These are phyloP conservation scores for Esox masquinongy DNA, from an alignment of 2,797 vertebrate genomes.

Conservation along the genomic window DNA sequence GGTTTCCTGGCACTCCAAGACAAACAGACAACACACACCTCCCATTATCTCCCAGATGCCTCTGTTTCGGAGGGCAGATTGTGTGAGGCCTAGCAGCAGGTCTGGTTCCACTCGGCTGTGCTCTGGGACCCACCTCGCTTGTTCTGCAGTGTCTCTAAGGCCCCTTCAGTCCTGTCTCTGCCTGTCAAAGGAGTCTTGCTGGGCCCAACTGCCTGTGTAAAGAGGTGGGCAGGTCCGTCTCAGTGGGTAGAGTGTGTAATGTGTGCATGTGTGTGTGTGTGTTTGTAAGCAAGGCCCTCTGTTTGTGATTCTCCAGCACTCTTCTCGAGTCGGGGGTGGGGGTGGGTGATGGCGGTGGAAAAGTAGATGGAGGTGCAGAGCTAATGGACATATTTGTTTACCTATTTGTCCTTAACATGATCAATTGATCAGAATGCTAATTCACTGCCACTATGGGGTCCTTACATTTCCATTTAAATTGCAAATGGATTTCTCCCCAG, in stretches of 20 bases:
- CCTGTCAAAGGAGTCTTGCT: constrained; percentile 86
- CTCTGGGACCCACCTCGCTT: constrained; percentile 19
- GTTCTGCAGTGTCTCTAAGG: constrained; percentile 27
- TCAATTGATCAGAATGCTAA: constrained; percentile 86
- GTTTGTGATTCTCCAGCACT: constrained; percentile 40
- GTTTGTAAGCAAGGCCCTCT: constrained; percentile 38
- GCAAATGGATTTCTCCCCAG: constrained; percentile 75
- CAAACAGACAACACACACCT: constrained; percentile 17
- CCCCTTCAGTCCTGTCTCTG: constrained; percentile 49
- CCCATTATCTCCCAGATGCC: constrained; percentile 13
- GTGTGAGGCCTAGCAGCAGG: constrained; percentile 50
- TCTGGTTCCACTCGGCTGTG: constrained; percentile 44
- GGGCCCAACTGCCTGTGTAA: constrained; percentile 91
- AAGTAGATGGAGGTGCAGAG: constrained; percentile 53
- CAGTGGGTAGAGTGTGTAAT: constrained; percentile 58
- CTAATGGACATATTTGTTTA: constrained; percentile 87
- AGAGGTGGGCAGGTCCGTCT: constrained; percentile 82
- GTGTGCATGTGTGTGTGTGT: constrained; percentile 3
- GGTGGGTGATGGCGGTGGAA: constrained; percentile 35
- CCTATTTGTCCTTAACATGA: constrained; percentile 82
- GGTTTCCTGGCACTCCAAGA: constrained; percentile 1
- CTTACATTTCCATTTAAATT: constrained; percentile 83
- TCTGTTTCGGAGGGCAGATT: constrained; percentile 20
- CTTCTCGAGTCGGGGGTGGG: constrained; percentile 58
- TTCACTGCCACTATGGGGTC: constrained; percentile 81